Base-by-base conservation (phyloP, 1,140 invertebrate genomes). In the Drosophila carrolli region DNA sequence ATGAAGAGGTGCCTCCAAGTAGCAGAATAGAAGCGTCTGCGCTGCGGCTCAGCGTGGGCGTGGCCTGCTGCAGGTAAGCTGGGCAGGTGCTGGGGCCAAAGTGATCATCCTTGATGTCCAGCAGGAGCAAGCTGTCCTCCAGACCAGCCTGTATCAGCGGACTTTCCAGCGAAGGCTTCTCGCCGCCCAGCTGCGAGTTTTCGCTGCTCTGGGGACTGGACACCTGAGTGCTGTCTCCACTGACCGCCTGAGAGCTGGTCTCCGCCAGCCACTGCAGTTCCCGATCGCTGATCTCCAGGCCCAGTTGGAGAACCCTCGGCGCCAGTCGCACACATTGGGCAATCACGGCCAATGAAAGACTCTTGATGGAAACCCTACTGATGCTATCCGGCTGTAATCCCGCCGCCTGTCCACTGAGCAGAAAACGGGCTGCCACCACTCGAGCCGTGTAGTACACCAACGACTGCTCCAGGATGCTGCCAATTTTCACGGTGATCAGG, bases 321-420 rank as follows among this genome's bases (percentile, higher is more conserved):
- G 94, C 93, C 29, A 97, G 82, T 35, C 93, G 93, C 35, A 97
- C 91, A 47, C 96, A 94, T 53, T 94, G 94, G 4, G 94, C 94
- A 10, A 98, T 85, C 86, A 96, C 97, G 47, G 94, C 94, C 6
- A 98, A 88, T 7, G 96, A 96, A 23, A 97, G 92, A 14, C 95
- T 95, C 93, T 97, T 97, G 1, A 97, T 95, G 76, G 96, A 97
- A 11, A 98, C 96, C 14, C 97, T 93, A 14, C 96, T 95, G 35
- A 93, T 92, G 60, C 94, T 93, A 81, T 97, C 96, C 6, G 94
- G 90, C 40, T 96, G 94, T 56, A 95, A 90, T 27, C 93, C 92
- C 3, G 93, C 93, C 23, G 93, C 92, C 48, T 78, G 85, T 41
- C 96, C 96, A 32, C 93, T 93, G 11, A 98, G 93, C 13, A 98